Evolutionary conservation across 1,140 invertebrate species (phyloP).

Genomic region (Drosophila kepulauana): DNA sequence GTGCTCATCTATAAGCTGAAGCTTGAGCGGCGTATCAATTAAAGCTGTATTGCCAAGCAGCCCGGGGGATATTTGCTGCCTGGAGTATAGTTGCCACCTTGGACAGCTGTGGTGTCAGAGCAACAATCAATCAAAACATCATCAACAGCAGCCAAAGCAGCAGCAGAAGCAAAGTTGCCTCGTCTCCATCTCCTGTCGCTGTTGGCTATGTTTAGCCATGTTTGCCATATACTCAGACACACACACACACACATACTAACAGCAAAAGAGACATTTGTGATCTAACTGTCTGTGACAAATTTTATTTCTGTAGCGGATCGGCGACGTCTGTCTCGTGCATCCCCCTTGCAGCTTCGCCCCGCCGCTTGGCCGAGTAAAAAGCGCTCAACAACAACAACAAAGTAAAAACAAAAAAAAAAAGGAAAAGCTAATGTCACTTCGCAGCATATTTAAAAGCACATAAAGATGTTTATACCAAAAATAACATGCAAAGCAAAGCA

Average conservation of each 20-base stretch:
- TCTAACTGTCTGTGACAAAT: conserved; percentile 82
- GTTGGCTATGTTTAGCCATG: conserved; percentile 63
- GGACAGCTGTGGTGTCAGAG: conserved; percentile 46
- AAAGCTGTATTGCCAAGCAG: not conserved
- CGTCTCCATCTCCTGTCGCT: conserved; percentile 15
- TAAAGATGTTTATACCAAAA: conserved; percentile 83
- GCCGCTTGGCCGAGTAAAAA: conserved; percentile 12
- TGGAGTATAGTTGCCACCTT: conserved; percentile 55
- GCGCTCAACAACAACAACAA: conserved; percentile 25
- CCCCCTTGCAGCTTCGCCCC: conserved; percentile 1
- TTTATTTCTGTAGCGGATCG: conserved; percentile 80
- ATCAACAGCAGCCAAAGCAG: conserved; percentile 50
- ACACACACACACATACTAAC: conserved; percentile 32
- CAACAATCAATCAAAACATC: conserved; percentile 80
- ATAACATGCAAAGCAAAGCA: conserved; percentile 55
- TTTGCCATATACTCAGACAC: conserved; percentile 41
- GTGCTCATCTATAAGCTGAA: not conserved
- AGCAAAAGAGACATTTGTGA: conserved; percentile 50
- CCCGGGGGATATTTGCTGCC: conserved; percentile 31
- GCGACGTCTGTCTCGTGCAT: conserved; percentile 53
- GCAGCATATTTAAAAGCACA: conserved; percentile 83
- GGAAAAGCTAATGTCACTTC: conserved; percentile 78
- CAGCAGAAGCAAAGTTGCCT: not conserved
- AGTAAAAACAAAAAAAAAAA: too few relatives aligned
- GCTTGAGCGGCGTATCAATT: not conserved